These are phyloP conservation scores for Magallana angulata DNA, from an alignment of 1,140 invertebrate genomes.

Conservation along the genomic window DNA sequence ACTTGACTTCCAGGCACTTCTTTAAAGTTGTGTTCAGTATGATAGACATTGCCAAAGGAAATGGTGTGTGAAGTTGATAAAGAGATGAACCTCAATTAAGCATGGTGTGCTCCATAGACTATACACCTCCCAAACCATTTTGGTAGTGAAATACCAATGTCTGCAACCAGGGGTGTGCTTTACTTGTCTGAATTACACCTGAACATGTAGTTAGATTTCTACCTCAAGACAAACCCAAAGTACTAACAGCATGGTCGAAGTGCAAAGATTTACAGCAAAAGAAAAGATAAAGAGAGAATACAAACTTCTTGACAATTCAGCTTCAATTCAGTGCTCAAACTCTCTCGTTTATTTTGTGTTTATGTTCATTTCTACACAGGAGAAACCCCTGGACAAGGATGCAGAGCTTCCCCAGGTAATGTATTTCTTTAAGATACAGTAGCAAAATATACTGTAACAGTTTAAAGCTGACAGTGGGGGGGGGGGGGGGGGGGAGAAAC, in stretches of 20 bases:
- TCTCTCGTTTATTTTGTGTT: not conserved
- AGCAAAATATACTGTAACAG: too few species aligned
- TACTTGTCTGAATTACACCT: not conserved
- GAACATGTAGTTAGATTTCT: not conserved
- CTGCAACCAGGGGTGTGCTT: not conserved
- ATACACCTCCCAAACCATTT: not conserved
- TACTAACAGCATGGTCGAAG: not conserved
- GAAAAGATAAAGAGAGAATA: too few species aligned
- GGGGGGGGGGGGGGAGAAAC: too few species aligned
- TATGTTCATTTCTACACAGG: not conserved
- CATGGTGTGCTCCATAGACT: not conserved
- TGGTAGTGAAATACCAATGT: not conserved
- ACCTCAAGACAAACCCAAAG: not conserved
- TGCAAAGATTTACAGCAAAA: not conserved
- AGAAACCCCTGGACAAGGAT: conserved; percentile 8
- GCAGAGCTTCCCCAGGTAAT: not conserved
- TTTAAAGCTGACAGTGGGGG: too few species aligned
- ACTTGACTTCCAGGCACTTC: too few species aligned
- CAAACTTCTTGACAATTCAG: too few species aligned
- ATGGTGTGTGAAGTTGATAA: too few species aligned
- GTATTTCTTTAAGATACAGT: not conserved
- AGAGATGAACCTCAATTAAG: not conserved
- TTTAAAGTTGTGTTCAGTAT: too few species aligned
- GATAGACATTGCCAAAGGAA: too few species aligned
- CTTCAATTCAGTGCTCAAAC: too few species aligned